A percentile compares a stretch with the other conserved stretches of the same genome.
These are phyloP conservation scores for Herpetotheres cachinnans DNA, from an alignment of 2,113 vertebrate species.

Conservation along the genomic window DNA sequence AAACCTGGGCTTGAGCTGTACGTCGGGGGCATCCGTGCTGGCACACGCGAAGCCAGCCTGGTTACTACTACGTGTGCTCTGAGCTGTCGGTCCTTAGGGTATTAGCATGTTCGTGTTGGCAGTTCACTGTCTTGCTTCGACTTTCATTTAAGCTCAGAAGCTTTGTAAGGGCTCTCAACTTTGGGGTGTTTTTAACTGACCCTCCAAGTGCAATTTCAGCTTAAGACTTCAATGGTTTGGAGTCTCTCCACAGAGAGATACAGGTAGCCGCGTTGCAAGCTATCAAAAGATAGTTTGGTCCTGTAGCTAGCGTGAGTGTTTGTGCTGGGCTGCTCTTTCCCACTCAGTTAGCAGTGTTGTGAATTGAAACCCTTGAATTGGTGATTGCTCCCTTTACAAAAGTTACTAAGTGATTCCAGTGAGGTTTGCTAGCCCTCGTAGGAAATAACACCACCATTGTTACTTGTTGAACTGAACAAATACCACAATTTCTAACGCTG, in stretches of 20 bases:
- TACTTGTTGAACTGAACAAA: background rate
- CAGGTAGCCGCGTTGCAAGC: background rate
- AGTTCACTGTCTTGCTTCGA: background rate
- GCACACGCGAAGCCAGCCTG: fast-evolving
- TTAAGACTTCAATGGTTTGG: background rate
- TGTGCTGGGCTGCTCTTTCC: background rate
- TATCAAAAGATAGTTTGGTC: background rate
- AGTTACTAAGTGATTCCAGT: background rate
- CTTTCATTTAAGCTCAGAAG: background rate
- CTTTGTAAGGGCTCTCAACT: background rate
- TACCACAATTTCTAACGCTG: background rate
- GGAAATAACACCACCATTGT: background rate
- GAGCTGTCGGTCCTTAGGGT: fast-evolving
- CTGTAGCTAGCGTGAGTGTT: background rate
- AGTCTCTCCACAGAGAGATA: too few species aligned
- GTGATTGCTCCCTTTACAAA: background rate
- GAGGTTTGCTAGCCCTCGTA: fast-evolving
- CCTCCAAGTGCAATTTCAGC: background rate
- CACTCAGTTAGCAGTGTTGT: fast-evolving
- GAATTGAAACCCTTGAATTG: background rate
- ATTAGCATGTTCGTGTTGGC: fast-evolving
- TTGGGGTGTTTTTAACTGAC: background rate
- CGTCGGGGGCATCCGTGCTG: fast-evolving
- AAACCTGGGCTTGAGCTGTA: fast-evolving
- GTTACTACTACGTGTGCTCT: fast-evolving